Base-by-base conservation (phyloP, 2,797 vertebrate genomes). In the Hozukius guyotensis region DNA sequence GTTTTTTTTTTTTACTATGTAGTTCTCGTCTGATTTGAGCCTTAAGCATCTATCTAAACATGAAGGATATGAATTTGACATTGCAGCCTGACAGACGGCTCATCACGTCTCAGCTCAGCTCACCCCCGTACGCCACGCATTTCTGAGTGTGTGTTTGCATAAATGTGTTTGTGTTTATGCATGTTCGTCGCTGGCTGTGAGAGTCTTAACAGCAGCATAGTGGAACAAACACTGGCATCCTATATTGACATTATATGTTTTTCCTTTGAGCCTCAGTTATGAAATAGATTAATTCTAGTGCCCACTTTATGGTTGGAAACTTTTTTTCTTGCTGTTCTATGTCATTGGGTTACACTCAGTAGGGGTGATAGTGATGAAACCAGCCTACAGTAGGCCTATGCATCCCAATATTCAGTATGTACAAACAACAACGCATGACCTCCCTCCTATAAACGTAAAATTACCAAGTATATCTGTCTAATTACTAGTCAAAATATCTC, bases 11-110 rank as follows among this genome's bases (percentile, higher is more conserved):
- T 62, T 34, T 42, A 46, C 52, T 20, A n/a, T 49, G 24, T 55
- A 31, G 22, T 61, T n/a, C 64, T 65, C 29, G 4, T 65, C 49
- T 71, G 31, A 16, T 73, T 80, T 59, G 36, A 77, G 60, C 42
- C 31, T 61, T 25, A 34, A 73, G 34, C 18, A 49, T 75, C 53
- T 31, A 24, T 56, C 29, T 22, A 73, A 57, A 71, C 69, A 72
- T 14, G n/a, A 36, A 55, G 42, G 29, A 49, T 63, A 66, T 73
- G 63, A 74, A 78, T 84, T 63, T 80, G 56, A 66, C 60, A 78
- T 59, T 52, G 7, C 29, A 24, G 59, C 60, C 34, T 68, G 75
- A 74, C 68, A 73, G 73, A 77, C 64, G 1, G 34, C 27, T 83
- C 57, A 29, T 34, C 42, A 1, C 9, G n/a, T 22, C 20, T 70